phyloP scores from a whole-genome alignment of 2,797 vertebrate species.

The Macrochelys suwanniensis region DNA sequence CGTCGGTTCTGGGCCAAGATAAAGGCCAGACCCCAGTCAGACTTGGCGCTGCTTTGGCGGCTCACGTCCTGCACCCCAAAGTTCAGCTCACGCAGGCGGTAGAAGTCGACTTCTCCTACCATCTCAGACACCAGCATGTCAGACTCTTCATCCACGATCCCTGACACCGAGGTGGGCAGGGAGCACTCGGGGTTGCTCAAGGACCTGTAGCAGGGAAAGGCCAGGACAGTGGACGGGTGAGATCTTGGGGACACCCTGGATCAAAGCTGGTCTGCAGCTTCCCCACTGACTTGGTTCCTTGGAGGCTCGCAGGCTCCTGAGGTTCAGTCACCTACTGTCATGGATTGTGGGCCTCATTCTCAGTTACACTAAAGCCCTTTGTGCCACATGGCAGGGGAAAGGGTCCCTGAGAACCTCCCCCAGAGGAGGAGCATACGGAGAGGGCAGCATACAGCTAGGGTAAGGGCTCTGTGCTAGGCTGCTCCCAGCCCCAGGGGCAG shows the following conservation, averaged over 20 bases:
- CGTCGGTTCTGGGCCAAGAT: constrained; percentile 85
- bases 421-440: background rate
- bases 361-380: background rate
- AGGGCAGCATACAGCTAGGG: background rate
- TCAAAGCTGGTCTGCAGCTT: background rate
- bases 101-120: background rate
- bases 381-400: too few species aligned
- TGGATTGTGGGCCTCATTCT: background rate
- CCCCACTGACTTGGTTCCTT: background rate
- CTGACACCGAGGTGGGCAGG: constrained; percentile 69
- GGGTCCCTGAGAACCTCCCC: background rate
- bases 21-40: constrained; percentile 64
- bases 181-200: constrained; percentile 77
- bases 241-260: background rate
- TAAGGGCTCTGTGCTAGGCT: background rate
- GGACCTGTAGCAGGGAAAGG: constrained; percentile 79
- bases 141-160: constrained; percentile 72
- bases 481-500: background rate
- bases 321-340: background rate
- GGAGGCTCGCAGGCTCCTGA: background rate
- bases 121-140: constrained; percentile 51
- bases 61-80: background rate
- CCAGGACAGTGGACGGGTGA: background rate
- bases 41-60: background rate
- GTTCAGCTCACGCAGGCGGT: background rate